Base-by-base conservation (phyloP, 2,888 invertebrate species). In the Leucophora obtusa region DNA sequence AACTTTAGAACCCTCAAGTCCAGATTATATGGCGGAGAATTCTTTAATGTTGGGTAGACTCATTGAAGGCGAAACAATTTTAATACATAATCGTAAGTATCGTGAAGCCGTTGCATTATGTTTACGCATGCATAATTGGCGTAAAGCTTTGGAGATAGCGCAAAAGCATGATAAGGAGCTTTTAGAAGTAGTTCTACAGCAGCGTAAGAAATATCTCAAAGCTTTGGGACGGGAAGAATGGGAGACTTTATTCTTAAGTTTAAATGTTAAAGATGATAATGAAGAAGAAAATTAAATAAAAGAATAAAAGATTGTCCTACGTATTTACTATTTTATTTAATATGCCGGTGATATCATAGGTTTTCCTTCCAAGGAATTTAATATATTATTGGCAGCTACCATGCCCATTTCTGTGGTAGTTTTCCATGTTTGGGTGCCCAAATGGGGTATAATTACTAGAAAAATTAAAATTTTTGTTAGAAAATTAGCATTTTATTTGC, bases 341-440 rank as follows among this genome's bases (percentile, higher is more conserved):
- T 87, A 89, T 0, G 88, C 92, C 5, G 94, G 92, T 3, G 93
- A 92, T 60, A 95, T 89, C 89, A 97, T 93, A 4, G 93, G 92
- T 85, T 94, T 92, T 17, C 94, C 95, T 21, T 92, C 92, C 10
- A 97, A 91, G 0, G 93, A 96, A 86, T 94, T 93, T 33, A 96
- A 88, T 38, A 97, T 94, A 89, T 98, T 97, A 85, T 93, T 92
- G 0, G 96, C 96, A 2, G 96, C 93, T 33, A 96, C 89, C n/a
- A 92, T 91, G 0, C 94, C 94, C 97, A 98, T 97, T 66, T 93
- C 93, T 58, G 91, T 92, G 83, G 97, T 93, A 0, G 97, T 95
- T 84, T 93, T 93, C 35, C 93, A 86, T 0, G 96, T 96, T 3
- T 97, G 96, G 84, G 96, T 97, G 69, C 96, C 97, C 86, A 98